Evolutionary conservation across 2,888 invertebrate genomes (phyloP).

Genomic region (Arenicola marina): DNA sequence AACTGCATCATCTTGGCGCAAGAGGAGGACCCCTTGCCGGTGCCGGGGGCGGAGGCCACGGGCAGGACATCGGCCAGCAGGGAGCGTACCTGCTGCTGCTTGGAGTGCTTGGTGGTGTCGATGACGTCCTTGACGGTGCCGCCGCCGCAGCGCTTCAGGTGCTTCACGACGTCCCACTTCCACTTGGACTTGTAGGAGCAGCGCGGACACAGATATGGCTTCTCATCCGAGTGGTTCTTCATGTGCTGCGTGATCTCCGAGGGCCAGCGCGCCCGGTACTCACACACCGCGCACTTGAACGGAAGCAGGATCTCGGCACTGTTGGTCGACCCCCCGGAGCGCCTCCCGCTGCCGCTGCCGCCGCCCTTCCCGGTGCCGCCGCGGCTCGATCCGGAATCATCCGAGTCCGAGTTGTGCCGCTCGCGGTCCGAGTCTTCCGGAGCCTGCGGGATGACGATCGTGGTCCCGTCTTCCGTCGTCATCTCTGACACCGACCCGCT

Average conservation of each 20-base stretch:
- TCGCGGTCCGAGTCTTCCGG: slow-evolving; percentile 26
- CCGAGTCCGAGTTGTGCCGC: not conserved
- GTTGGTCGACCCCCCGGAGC: too few species aligned
- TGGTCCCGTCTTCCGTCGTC: slow-evolving; percentile 20
- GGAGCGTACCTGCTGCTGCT: slow-evolving; percentile 6
- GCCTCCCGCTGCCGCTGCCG: too few species aligned
- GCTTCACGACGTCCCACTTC: slow-evolving; percentile 62
- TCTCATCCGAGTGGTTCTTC: slow-evolving; percentile 61
- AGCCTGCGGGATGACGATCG: slow-evolving; percentile 32
- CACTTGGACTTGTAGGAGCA: slow-evolving; percentile 61
- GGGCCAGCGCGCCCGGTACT: slow-evolving; percentile 60
- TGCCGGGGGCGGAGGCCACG: not conserved
- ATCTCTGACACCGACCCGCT: too few species aligned
- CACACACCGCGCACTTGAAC: slow-evolving; percentile 58
- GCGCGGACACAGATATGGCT: slow-evolving; percentile 58
- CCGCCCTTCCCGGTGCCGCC: not conserved
- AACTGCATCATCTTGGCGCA: too few species aligned
- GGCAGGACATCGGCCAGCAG: slow-evolving; percentile 7
- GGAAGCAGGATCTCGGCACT: slow-evolving; percentile 44
- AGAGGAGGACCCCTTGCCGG: not conserved
- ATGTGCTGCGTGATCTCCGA: slow-evolving; percentile 61
- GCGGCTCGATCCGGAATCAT: not conserved
- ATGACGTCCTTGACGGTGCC: slow-evolving; percentile 59
- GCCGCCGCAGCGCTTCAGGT: slow-evolving; percentile 56
- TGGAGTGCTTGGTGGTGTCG: slow-evolving; percentile 43